Evolutionary conservation across 2,113 vertebrate genomes (phyloP).

Genomic region (Stigmatopora argus): DNA sequence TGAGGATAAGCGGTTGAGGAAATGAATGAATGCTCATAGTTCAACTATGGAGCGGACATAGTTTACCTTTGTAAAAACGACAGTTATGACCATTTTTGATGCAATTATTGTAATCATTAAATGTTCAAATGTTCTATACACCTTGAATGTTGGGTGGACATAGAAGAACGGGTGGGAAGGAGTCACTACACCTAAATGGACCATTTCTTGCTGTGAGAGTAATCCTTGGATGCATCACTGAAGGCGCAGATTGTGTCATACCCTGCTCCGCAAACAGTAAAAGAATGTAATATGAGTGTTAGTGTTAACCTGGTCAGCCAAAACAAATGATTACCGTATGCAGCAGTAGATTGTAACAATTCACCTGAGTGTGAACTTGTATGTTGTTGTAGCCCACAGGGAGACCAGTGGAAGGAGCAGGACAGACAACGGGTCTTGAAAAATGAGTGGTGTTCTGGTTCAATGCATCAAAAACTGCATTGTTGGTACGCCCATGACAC

Average conservation of each 20-base stretch:
- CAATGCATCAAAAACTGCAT: conserved; percentile 71
- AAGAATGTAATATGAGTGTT: neutral
- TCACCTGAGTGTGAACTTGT: conserved; percentile 86
- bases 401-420: conserved; percentile 73
- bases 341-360: neutral
- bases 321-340: neutral
- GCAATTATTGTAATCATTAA: too few species aligned
- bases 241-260: conserved; percentile 79
- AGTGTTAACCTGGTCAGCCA: neutral
- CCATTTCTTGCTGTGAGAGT: conserved; percentile 83
- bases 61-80: too few species aligned
- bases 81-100: too few species aligned
- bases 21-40: too few species aligned
- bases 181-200: conserved; percentile 89
- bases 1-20: too few species aligned
- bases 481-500: conserved; percentile 80
- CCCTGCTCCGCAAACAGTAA: conserved; percentile 71
- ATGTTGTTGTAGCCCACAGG: conserved; percentile 86
- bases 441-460: conserved; percentile 87
- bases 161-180: conserved; percentile 90
- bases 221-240: conserved; percentile 88
- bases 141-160: conserved; percentile 93
- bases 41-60: too few species aligned
- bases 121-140: conserved; percentile 37
- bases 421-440: conserved; percentile 79